Evolutionary conservation across 2,888 invertebrate genomes (phyloP).

Genomic region (Brenthis ino): DNA sequence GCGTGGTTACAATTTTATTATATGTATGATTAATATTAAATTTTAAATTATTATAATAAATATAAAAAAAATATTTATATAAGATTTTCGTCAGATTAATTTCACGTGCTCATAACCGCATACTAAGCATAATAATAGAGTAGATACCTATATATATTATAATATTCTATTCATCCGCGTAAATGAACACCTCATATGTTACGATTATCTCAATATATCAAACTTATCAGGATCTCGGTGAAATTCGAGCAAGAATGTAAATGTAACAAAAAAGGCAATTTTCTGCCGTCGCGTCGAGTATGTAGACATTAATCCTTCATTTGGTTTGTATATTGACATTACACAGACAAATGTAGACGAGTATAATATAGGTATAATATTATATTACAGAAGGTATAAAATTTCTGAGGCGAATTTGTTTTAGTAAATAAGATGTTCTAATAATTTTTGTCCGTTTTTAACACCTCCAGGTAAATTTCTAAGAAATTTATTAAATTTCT

Average conservation of each 20-base stretch:
- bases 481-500: no score
- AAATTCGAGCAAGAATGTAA: conserved; percentile 16
- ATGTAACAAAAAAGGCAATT: conserved; percentile 20
- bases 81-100: neutral
- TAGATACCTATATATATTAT: conserved; percentile 1
- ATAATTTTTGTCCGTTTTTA: no score
- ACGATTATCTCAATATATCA: conserved; percentile 19
- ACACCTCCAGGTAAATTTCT: no score
- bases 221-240: conserved; percentile 17
- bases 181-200: conserved; percentile 20
- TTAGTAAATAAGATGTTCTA: no score
- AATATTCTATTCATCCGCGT: neutral
- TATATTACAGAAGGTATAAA: neutral
- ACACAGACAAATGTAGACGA: conserved; percentile 1
- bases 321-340: conserved; percentile 11
- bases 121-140: neutral
- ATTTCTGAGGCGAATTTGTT: no score
- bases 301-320: conserved; percentile 14
- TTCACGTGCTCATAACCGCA: neutral
- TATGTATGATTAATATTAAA: no score
- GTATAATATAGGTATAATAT: neutral
- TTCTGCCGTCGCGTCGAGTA: conserved; percentile 4
- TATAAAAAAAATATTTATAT: no score
- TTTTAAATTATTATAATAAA: no score
- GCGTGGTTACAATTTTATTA: no score